A percentile compares a stretch with the other conserved stretches of the same genome.
Evolutionary conservation across 2,113 vertebrate species (phyloP).

Genomic region (Myocastor coypus): DNA sequence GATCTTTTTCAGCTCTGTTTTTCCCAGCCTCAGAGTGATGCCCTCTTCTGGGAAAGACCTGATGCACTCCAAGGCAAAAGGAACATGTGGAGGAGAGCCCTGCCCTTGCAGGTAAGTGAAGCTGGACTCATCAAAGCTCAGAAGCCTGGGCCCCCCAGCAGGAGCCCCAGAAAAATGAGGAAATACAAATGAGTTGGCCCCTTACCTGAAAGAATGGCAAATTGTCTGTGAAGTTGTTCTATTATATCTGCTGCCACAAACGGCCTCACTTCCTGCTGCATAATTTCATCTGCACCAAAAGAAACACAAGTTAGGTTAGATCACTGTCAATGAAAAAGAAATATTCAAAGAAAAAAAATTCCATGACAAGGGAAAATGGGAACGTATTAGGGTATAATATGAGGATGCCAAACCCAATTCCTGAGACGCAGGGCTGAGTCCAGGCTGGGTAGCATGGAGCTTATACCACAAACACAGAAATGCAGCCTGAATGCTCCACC

Average conservation of each 20-base stretch:
- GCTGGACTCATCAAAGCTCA: constrained; percentile 14
- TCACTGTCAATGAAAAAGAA: background rate
- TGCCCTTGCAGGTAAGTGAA: background rate
- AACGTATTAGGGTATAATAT: background rate
- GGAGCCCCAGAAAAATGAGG: background rate
- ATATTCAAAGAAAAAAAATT: constrained; percentile 10
- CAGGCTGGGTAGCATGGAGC: background rate
- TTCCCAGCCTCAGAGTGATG: constrained; percentile 8
- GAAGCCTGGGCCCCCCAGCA: background rate
- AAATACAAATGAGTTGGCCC: background rate
- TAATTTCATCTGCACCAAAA: constrained; percentile 94
- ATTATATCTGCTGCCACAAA: constrained; percentile 96
- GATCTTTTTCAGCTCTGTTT: constrained; percentile 2
- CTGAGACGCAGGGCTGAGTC: background rate
- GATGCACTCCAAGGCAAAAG: background rate
- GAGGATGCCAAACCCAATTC: background rate
- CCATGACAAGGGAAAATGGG: background rate
- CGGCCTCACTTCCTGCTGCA: constrained; percentile 98
- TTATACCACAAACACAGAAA: background rate
- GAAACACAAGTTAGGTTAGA: constrained; percentile 73
- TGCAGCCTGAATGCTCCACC: background rate
- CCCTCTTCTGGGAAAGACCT: background rate
- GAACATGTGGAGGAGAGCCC: background rate
- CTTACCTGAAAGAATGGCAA: constrained; percentile 96
- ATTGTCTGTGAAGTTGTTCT: constrained; percentile 96